Base-by-base conservation (phyloP, 2,113 vertebrate genomes). In the Terrapene triunguis region DNA sequence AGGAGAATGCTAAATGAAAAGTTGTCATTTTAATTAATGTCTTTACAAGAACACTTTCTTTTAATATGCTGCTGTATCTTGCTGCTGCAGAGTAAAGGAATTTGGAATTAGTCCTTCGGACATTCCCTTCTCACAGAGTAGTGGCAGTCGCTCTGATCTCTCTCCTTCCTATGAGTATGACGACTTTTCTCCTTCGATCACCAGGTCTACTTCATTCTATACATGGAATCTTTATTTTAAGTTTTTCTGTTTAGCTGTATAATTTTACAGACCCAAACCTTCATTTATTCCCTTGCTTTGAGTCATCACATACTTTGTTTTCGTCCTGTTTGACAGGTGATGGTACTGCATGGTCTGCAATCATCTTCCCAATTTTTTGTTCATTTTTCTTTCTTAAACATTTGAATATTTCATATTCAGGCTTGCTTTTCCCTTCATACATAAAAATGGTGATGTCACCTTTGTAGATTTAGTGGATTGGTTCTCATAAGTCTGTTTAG, bases 101-200 rank as follows among this genome's bases (percentile, higher is more conserved):
- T 99, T 99, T 98, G 99, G 99, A 98, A 99, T 99, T 97, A 99
- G 99, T 98, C 99, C 99, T 84, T 99, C 99, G 91, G 99, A 99
- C 98, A 99, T 99, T 98, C 99, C 99, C 97, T 99, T 99, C 99
- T 98, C 99, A 93, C 99, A 99, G 99, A 98, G 99, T 97, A 99
- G 99, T 79, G 98, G 99, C 85, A 98, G 99, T 95, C 99, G 99
- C 97, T 98, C 99, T 86, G 99, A 99, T 96, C 99, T 99, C 96
- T 99, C 99, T 97, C 99, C 99, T 95, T 99, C 99, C 97, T 99
- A 99, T 97, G 99, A 99, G 98, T 99, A 99, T 95, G 99, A 99
- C 97, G 98, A 97, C 98, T 99, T 98, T 98, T 98, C 98, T 98
- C 97, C 99, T 98, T 99, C 99, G 90, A 94, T 99, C 98, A 98